phyloP scores from a whole-genome alignment of 2,113 vertebrate genomes.

The Regulus satrapa region DNA sequence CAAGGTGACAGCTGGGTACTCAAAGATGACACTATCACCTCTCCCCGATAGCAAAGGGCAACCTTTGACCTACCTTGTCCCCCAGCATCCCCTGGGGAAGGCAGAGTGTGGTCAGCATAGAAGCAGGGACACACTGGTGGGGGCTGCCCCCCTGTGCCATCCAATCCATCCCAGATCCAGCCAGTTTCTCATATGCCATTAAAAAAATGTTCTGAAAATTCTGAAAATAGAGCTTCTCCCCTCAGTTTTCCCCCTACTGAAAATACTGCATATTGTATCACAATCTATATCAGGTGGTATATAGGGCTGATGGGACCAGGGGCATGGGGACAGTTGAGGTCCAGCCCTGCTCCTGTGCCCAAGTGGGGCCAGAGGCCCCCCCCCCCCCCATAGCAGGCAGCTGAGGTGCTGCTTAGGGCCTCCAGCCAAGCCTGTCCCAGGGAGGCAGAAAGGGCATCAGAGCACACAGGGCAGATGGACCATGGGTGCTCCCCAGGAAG shows the following conservation, averaged over 20 bases:
- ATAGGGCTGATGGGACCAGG: not conserved
- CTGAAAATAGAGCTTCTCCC: slow-evolving; percentile 54
- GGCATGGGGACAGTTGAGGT: accelerated
- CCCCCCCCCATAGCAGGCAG: not conserved
- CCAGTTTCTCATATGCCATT: not conserved
- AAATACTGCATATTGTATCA: slow-evolving; percentile 52
- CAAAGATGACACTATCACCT: not conserved
- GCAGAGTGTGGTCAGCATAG: not conserved
- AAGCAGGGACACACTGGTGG: not conserved
- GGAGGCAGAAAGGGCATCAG: not conserved
- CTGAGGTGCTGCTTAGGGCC: not conserved
- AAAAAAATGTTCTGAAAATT: slow-evolving; percentile 56
- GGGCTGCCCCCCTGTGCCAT: not conserved
- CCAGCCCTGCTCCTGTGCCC: not conserved
- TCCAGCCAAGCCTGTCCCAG: not conserved
- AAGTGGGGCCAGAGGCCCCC: not conserved
- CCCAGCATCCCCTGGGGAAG: not conserved
- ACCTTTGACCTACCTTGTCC: accelerated
- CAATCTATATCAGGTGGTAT: not conserved
- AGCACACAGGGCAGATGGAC: accelerated
- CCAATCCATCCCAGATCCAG: not conserved
- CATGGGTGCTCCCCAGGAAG: accelerated
- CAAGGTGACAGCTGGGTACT: not conserved
- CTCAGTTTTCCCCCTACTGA: not conserved
- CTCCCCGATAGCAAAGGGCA: not conserved